Percentiles rank a stretch among this genome's conserved stretches.
phyloP scores from a whole-genome alignment of 2,113 vertebrate species.

The Cephalopholis sonnerati region DNA sequence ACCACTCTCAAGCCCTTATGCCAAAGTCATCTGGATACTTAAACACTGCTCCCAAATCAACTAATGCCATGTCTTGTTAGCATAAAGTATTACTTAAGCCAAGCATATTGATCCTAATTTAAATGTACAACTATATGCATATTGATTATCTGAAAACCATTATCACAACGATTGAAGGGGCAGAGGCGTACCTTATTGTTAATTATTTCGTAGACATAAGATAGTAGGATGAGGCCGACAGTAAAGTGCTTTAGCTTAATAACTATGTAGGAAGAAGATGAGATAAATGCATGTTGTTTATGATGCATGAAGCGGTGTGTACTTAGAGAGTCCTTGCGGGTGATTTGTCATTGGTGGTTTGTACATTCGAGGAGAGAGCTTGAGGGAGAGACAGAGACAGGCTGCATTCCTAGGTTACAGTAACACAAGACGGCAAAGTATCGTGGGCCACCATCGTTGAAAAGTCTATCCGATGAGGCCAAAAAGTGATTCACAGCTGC shows the following conservation, averaged over 20 bases:
- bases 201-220: conserved; percentile 62
- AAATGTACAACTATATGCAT: conserved; percentile 78
- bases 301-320: conserved; percentile 56
- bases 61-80: conserved; percentile 68
- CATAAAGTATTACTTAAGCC: conserved; percentile 72
- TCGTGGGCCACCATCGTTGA: conserved; percentile 32
- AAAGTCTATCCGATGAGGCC: background rate
- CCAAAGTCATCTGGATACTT: conserved; percentile 54
- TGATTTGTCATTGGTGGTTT: conserved; percentile 51
- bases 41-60: conserved; percentile 62
- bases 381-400: background rate
- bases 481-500: conserved; percentile 38
- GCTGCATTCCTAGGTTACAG: conserved; percentile 5
- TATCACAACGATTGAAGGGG: conserved; percentile 55
- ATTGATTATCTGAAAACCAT: conserved; percentile 83
- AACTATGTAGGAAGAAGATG: conserved; percentile 18
- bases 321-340: conserved; percentile 43
- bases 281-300: conserved; percentile 59
- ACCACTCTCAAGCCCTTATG: conserved; percentile 23
- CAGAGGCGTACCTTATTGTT: conserved; percentile 65
- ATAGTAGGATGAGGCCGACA: conserved; percentile 33
- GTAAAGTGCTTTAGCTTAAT: conserved; percentile 49
- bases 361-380: background rate
- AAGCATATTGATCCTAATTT: conserved; percentile 77
- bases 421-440: conserved; percentile 3